Base-by-base conservation (phyloP, 2,888 invertebrate genomes). In the Nebria salina region DNA sequence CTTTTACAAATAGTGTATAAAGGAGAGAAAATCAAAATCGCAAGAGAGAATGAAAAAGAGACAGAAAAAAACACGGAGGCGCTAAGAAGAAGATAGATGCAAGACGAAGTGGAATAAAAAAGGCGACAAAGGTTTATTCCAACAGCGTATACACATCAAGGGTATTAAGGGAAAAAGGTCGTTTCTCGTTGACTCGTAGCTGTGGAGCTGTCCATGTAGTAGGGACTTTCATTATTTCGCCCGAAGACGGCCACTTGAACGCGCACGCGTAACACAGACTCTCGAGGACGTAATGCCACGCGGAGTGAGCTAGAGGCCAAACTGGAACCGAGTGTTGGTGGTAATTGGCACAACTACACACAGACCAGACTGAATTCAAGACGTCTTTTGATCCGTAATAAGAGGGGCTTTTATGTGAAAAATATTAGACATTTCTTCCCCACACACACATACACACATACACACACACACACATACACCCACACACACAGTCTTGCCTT, bases 261-360 rank as follows among this genome's bases (percentile, higher is more conserved):
- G 82, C 83, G 83, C 83, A 83, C 83, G 81, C 82, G 72, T 72
- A 54, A 54, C 13, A 54, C 54, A 11, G 54, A 8, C 54, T 72
- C 77, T 83, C 82, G 34, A 81, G 75, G 20, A 75, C 15, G 80
- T 79, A 81, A 81, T 64, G 64, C 75, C 20, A 15, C 25, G 54
- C 75, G 72, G 11, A n/a, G 9, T 34, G 65, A 54, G 83, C 77
- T 82, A 34, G 54, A 54, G 54, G 11, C 13, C 11, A 54, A 54
- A 2, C 54, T 54, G 54, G 54, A 54, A 54, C 54, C 54, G 13
- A 54, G 54, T 54, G 77, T 81, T 73, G 75, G 76, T 79, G 82
- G 82, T 84, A 84, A 84, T 84, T 84, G 84, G 83, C 83, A 82
- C 82, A 82, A 83, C 83, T 83, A 83, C 82, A 75, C 70, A 70